phyloP scores from a whole-genome alignment of 2,797 vertebrate species.

The Gymnopithys bicolor region DNA sequence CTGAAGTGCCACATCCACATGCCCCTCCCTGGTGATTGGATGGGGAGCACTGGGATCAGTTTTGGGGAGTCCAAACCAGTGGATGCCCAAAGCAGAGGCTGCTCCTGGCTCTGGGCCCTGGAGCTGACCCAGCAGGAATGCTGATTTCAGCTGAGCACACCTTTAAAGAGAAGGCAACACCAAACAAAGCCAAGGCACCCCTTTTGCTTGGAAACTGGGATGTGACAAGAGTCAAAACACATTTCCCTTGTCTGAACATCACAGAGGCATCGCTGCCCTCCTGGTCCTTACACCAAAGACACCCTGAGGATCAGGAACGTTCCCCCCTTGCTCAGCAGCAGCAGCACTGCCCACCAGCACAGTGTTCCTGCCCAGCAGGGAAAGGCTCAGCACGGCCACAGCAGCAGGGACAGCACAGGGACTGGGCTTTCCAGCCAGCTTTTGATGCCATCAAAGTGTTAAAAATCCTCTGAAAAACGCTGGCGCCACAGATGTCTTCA shows the following conservation, averaged over 20 bases:
- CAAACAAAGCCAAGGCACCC: neutral
- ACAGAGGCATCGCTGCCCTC: neutral
- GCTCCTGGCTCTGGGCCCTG: neutral
- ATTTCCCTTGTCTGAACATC: neutral
- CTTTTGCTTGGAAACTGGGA: neutral
- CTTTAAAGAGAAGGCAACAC: neutral
- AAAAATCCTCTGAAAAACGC: constrained; percentile 43
- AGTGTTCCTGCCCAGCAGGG: rapidly evolving
- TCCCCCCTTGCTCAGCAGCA: neutral
- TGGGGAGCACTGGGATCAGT: neutral
- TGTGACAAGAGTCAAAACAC: neutral
- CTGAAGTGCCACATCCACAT: neutral
- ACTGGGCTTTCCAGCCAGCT: neutral
- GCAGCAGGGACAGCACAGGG: rapidly evolving
- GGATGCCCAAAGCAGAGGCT: neutral
- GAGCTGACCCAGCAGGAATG: neutral
- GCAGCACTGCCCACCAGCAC: neutral
- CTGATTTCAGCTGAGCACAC: neutral
- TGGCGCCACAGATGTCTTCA: constrained; percentile 64
- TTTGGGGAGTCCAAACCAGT: neutral
- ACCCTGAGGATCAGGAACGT: neutral
- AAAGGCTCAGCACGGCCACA: neutral
- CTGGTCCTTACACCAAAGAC: neutral
- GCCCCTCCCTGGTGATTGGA: neutral
- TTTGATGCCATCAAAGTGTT: constrained; percentile 56